A percentile compares a stretch with the other conserved stretches of the same genome.
These are phyloP conservation scores for Phalacrocorax pelagicus DNA, from an alignment of 2,113 vertebrate species.

Conservation along the genomic window DNA sequence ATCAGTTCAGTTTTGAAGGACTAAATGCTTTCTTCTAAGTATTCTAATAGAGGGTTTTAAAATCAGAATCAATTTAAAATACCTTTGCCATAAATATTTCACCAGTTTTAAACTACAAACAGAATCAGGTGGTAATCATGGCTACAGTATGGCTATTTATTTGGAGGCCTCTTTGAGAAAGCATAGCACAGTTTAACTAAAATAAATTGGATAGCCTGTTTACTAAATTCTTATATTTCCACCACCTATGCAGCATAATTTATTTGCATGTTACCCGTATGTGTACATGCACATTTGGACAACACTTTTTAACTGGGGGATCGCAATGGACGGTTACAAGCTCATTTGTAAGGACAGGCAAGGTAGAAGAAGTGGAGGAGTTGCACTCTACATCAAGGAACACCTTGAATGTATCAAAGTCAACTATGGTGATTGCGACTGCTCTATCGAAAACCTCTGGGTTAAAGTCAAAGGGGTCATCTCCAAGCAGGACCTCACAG, in stretches of 20 bases:
- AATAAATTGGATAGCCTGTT: background rate
- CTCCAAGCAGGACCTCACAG: too few relatives aligned
- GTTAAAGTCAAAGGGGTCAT: too few relatives aligned
- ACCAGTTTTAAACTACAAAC: background rate
- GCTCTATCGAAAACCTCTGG: too few relatives aligned
- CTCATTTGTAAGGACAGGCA: too few relatives aligned
- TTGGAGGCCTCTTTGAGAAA: background rate
- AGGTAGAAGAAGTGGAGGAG: too few relatives aligned
- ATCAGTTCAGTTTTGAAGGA: background rate
- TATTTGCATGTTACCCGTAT: background rate
- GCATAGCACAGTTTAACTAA: background rate
- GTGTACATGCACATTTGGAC: background rate
- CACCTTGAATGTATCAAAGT: too few relatives aligned
- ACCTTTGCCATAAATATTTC: background rate
- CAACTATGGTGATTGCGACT: too few relatives aligned
- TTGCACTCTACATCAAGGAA: too few relatives aligned
- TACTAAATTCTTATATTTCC: background rate
- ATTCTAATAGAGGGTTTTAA: background rate
- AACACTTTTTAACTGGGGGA: background rate
- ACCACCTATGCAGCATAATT: background rate
- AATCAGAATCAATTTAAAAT: background rate
- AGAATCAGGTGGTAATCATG: background rate
- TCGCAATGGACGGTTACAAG: too few relatives aligned
- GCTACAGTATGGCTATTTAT: background rate
- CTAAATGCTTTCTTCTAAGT: background rate